Percentiles rank a stretch among this genome's conserved stretches.
Evolutionary conservation across 2,113 vertebrate species (phyloP).

Genomic region (Asarcornis scutulata): DNA sequence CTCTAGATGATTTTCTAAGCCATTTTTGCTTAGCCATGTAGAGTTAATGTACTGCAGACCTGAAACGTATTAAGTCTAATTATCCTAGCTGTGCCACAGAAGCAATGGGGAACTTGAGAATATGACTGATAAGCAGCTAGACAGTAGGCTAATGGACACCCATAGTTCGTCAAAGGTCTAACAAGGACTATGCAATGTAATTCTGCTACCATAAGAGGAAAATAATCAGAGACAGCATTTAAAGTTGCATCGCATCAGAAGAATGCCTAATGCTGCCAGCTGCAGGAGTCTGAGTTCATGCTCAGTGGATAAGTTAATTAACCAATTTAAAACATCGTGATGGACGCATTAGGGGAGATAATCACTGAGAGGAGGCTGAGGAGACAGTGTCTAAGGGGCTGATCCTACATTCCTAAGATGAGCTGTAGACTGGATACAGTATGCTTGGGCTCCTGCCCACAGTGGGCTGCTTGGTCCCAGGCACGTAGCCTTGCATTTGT

Average conservation of each 20-base stretch:
- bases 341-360: background rate
- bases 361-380: background rate
- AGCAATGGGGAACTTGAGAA: background rate
- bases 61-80: background rate
- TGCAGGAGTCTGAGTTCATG: slow-evolving; percentile 4
- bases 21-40: background rate
- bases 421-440: background rate
- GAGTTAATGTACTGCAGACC: background rate
- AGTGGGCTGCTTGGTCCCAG: background rate
- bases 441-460: background rate
- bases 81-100: background rate
- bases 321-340: slow-evolving; percentile 5
- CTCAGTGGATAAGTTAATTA: slow-evolving; percentile 38
- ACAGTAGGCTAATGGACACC: background rate
- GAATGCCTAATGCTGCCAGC: background rate
- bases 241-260: background rate
- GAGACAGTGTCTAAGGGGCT: background rate
- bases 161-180: background rate
- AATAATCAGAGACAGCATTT: background rate
- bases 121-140: background rate
- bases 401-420: background rate
- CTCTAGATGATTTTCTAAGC: background rate
- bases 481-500: background rate
- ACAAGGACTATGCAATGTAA: background rate
- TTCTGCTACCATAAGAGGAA: background rate